phyloP scores from a whole-genome alignment of 1,140 invertebrate genomes.

The Nautilus pompilius region DNA sequence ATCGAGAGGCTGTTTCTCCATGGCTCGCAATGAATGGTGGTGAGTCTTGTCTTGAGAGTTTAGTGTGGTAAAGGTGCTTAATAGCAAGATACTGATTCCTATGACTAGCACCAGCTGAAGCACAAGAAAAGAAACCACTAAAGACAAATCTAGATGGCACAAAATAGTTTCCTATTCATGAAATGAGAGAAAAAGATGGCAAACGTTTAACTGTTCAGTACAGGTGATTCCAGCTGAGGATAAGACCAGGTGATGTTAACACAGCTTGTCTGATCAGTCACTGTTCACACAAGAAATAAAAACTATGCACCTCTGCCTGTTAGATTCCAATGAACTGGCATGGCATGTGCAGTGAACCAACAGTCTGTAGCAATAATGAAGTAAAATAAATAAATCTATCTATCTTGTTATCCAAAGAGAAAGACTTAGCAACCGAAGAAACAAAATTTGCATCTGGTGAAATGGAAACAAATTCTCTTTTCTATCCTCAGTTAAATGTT shows the following conservation, averaged over 20 bases:
- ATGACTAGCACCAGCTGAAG: not conserved
- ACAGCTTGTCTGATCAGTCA: slow-evolving; percentile 41
- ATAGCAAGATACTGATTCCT: slow-evolving; percentile 13
- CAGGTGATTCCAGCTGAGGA: no score
- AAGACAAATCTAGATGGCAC: not conserved
- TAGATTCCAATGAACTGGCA: not conserved
- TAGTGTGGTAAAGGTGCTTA: not conserved
- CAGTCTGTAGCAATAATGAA: no score
- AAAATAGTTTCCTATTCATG: slow-evolving; percentile 56
- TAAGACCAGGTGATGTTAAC: slow-evolving; percentile 70
- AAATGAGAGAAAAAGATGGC: slow-evolving; percentile 80
- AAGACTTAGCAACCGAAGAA: not conserved
- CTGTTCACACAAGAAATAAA: slow-evolving; percentile 40
- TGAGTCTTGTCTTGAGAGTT: not conserved
- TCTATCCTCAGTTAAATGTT: no score
- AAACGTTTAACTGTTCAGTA: no score
- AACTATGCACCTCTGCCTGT: slow-evolving; percentile 7
- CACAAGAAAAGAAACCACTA: not conserved
- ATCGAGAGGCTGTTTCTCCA: no score
- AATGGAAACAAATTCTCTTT: no score
- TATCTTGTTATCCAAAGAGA: not conserved
- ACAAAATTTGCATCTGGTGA: no score
- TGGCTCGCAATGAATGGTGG: no score
- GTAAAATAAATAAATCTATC: not conserved
- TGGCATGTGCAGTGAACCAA: not conserved